Base-by-base conservation (phyloP, 2,888 invertebrate genomes). In the Phyllotreta striolata region DNA sequence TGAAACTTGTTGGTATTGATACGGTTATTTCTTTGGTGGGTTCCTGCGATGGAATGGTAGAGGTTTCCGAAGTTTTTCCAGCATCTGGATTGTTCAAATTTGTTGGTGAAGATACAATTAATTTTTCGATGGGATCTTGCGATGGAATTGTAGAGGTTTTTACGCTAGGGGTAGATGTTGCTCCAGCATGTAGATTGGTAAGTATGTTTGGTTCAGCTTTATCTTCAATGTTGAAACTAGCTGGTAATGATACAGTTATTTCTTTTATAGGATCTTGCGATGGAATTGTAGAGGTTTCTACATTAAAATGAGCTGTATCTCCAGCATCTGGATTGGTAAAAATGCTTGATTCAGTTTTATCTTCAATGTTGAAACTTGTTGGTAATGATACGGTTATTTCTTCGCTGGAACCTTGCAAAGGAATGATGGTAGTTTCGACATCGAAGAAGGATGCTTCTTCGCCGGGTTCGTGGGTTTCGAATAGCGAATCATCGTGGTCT, bases 401-500 rank as follows among this genome's bases (percentile, higher is more conserved):
- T 55, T 49, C 52, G 0, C 34, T 8, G n/a, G 55, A 56, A 34
- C 7, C 10, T 1, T 49, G 51, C 13, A 46, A 46, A 1, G 47
- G 14, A 7, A 7, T 14, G 8, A 39, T 10, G 13, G n/a, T 38
- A 14, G 35, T 43, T 47, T 55, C 51, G 5, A 55, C 14, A 24
- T 14, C 55, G 24, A 66, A 66, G 7, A 64, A 55, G 6, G 62
- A 55, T 5, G 62, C n/a, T 41, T 55, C 57, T 1, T 63, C 65
- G 4, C 14, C 61, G 6, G 61, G 37, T n/a, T 62, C 61, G 35
- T 7, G 39, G 3, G 54, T 49, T 41, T 63, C 58, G 47, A 67
- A 67, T 37, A 67, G 62, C 5, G 59, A 56, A 10, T 65, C 63
- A 24, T 65, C 64, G 8, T 38, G 10, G 37, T 57, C 66, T n/a